Base-by-base conservation (phyloP, 2,797 vertebrate genomes). In the Cyprinella venusta region DNA sequence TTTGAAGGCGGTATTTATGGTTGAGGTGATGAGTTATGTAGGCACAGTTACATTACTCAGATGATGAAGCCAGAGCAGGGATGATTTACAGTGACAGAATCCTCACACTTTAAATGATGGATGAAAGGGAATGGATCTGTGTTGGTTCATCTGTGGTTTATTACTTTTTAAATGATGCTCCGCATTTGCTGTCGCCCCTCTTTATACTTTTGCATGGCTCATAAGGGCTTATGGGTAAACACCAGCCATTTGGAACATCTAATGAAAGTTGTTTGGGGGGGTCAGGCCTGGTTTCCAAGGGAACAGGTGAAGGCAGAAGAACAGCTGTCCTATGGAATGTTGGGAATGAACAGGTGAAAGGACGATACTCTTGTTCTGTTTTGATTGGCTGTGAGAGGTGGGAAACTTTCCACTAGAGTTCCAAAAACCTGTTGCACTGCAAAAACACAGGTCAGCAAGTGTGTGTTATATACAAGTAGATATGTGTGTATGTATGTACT, bases 301-400 rank as follows among this genome's bases (percentile, higher is more conserved):
- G 63, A 89, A 89, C 90, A 89, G 88, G 89, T 89, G 89, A 89
- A 59, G 88, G 84, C 42, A 76, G 80, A 77, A 83, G 72, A 79
- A 86, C 93, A 95, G 93, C 91, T 94, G 92, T 90, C 61, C 26
- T 0, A 24, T 71, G 87, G 88, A 91, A 92, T 93, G 84, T 74
- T 64, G 85, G 64, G 87, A 90, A 89, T 88, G 90, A 94, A 93
- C 93, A 94, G 93, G 91, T 94, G 94, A 94, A 88, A 85, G 69
- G 76, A 82, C 86, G 89, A 84, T 50, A 71, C 72, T 56, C 76
- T 87, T 65, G 65, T 84, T 52, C 18, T 77, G 77, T 87, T 84
- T 79, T 82, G 71, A 84, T 86, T 85, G 68, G 61, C 5, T 10
- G 74, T 54, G n/a, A 85, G 64, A 69, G 24, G 78, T 0, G 21